Base-by-base conservation (phyloP, 2,888 invertebrate genomes). In the Pseudococcus viburni region DNA sequence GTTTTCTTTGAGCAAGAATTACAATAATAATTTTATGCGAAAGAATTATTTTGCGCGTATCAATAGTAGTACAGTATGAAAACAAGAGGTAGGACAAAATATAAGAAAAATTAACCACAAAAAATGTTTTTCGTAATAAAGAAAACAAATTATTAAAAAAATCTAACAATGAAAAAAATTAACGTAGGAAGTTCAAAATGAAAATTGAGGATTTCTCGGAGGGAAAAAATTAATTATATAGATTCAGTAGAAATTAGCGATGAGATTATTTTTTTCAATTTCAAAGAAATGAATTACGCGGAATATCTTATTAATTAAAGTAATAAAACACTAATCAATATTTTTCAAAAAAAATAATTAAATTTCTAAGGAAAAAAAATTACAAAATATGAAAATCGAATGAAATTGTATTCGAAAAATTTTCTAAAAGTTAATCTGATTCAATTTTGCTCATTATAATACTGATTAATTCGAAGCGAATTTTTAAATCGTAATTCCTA, bases 41-140 rank as follows among this genome's bases (percentile, higher is more conserved):
- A n/a, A 15, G 55, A n/a, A 55, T 55, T n/a, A n/a, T 55, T 55
- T 55, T 55, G 55, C 55, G n/a, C 55, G 55, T 51, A 51, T 51
- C 42, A 9, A 55, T 6, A 55, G 5, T 51, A 8, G 7, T 55
- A 55, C n/a, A 55, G n/a, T 55, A 15, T 55, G n/a, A 55, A 55
- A 55, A 55, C 51, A 51, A 42, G 26, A 33, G 42, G 42, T 42
- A 42, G 42, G 12, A 51, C 12, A 51, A 51, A 55, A 55, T 55
- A 55, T n/a, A 55, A 15, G 15, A 51, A 17, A 55, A 55, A 15
- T 55, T 1, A 55, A n/a, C n/a, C n/a, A n/a, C 7, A 55, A 51
- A 55, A 55, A 55, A 55, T 55, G 55, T n/a, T 55, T n/a, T 55
- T 55, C 15, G 15, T 51, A 51, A 15, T 51, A 55, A 55, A 4